A percentile compares a stretch with the other conserved stretches of the same genome.
phyloP scores from a whole-genome alignment of 2,797 vertebrate species.

The Xenops minutus region DNA sequence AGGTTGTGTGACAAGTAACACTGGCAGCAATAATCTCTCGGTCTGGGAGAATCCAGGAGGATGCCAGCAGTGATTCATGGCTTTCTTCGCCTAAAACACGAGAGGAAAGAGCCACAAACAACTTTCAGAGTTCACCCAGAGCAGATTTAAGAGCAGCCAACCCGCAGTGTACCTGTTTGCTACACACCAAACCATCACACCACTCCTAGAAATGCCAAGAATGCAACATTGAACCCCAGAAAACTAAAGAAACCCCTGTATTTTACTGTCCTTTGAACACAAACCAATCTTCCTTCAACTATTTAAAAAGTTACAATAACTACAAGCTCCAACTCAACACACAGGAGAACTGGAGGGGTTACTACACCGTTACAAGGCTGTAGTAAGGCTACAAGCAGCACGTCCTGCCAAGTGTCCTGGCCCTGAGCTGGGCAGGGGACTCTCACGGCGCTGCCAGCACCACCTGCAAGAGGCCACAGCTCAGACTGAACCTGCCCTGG shows the following conservation, averaged over 20 bases:
- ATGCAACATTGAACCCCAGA: neutral
- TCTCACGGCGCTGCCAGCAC: neutral
- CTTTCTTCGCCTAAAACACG: slow-evolving; percentile 86
- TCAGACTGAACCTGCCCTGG: neutral
- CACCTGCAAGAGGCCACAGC: neutral
- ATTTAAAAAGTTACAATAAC: neutral
- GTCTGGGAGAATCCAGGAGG: neutral
- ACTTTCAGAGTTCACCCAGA: neutral
- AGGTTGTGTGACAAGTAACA: neutral
- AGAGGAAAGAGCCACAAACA: neutral
- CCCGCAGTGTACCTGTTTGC: neutral
- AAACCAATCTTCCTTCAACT: neutral
- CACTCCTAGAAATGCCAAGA: neutral
- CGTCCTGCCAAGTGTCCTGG: neutral
- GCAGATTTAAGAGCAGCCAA: neutral
- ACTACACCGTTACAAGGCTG: neutral
- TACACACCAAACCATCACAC: accelerated
- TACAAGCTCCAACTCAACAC: no score
- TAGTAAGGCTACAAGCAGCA: neutral
- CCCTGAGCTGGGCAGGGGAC: neutral
- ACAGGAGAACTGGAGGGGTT: neutral
- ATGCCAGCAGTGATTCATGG: slow-evolving; percentile 72
- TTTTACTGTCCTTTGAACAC: neutral
- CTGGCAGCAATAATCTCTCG: neutral
- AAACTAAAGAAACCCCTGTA: accelerated